Base-by-base conservation (phyloP, 2,113 vertebrate genomes). In the Hepsetus odoe region DNA sequence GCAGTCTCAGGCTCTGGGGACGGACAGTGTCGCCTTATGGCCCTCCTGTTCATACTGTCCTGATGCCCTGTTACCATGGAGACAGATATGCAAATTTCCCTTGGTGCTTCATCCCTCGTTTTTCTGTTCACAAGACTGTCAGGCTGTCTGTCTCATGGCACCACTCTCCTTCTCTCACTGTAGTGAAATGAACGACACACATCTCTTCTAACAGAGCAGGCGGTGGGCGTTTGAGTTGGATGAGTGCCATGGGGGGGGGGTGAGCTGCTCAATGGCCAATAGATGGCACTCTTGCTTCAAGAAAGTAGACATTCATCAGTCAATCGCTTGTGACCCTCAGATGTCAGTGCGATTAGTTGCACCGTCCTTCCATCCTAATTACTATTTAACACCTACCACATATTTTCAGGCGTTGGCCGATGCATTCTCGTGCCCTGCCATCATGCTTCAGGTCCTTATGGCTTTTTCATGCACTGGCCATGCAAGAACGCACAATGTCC, bases 11-110 rank as follows among this genome's bases (percentile, higher is more conserved):
- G 58, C 42, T 46, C 59, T 61, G 12, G 20, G 33, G 61, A 33
- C 38, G 32, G 61, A 38, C 32, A 12, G 42, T 30, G 56, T 16
- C 65, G 68, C 58, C 42, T 79, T 53, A 53, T 71, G 40, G 68
- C 58, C 76, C 76, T 77, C 65, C 55, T 70, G 68, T 65, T 79
- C 69, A 14, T 64, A 20, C 18, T 70, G 62, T 79, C 59, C 77
- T 79, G 77, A 79, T 79, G 46, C 51, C 68, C 69, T 79, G 77
- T 79, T 72, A 65, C 77, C 77, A 79, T 79, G 68, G 77, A 79
- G 68, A 79, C 22, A 26, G 59, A 65, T 79, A 72, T 77, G 76
- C 66, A 77, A 70, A 61, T 77, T 51, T 70, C 55, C 33, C 28
- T 49, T 30, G 40, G 56, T 46, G 40, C 11, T 13, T 69, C 56